Percentiles rank a stretch among this genome's conserved stretches.
phyloP scores from a whole-genome alignment of 2,888 invertebrate species.

The Magallana nippona region DNA sequence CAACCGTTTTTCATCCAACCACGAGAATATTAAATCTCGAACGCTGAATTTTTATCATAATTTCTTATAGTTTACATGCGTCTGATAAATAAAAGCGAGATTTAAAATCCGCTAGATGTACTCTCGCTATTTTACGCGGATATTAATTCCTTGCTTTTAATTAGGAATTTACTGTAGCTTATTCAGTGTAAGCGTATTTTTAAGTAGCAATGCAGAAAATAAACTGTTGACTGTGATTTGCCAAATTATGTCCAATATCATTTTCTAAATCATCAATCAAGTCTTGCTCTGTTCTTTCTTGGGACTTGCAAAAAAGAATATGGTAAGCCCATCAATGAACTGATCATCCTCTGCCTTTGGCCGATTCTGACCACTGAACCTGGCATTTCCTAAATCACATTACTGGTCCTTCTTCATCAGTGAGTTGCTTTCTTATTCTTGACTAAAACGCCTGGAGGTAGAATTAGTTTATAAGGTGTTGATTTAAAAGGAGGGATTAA shows the following conservation, averaged over 20 bases:
- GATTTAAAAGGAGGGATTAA: conserved; percentile 33
- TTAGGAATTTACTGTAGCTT: too few species aligned
- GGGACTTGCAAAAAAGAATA: conserved; percentile 12
- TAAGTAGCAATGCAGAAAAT: too few species aligned
- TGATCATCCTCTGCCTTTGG: background rate
- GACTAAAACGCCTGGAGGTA: conserved; percentile 5
- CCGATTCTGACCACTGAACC: background rate
- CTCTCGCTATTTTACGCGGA: too few species aligned
- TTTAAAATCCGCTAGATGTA: too few species aligned
- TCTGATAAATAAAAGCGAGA: too few species aligned
- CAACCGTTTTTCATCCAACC: too few species aligned
- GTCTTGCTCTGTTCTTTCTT: background rate
- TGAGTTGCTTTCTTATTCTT: background rate
- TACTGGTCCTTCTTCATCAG: background rate
- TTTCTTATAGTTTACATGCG: too few species aligned
- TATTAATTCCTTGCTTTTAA: too few species aligned
- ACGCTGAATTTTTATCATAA: too few species aligned
- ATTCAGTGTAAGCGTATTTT: too few species aligned
- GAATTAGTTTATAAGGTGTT: conserved; percentile 24
- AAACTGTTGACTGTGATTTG: too few species aligned
- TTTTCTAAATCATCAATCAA: background rate
- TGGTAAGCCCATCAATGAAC: background rate
- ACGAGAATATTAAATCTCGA: too few species aligned
- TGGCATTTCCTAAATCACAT: background rate
- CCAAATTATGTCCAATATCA: background rate